Percentiles rank a stretch among this genome's conserved stretches.
These are phyloP conservation scores for Morus bassanus DNA, from an alignment of 2,797 vertebrate species.

Conservation along the genomic window DNA sequence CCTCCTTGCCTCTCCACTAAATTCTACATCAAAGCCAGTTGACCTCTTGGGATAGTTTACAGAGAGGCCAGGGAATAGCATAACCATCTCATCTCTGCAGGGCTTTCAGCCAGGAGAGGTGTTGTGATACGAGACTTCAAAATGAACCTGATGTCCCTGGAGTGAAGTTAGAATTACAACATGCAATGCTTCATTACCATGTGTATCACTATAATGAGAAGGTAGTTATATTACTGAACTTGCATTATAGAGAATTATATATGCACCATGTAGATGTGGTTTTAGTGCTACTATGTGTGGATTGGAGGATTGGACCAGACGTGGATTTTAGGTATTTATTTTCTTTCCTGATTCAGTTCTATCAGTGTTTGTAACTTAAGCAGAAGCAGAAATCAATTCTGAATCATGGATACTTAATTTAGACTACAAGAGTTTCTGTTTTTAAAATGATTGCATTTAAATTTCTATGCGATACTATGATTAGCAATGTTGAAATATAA, in stretches of 20 bases:
- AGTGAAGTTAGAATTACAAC: constrained; percentile 22
- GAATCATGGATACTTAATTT: constrained; percentile 18
- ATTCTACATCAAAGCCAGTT: constrained; percentile 28
- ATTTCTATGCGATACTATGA: background rate
- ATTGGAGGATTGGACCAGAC: background rate
- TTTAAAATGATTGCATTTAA: background rate
- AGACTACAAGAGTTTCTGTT: background rate
- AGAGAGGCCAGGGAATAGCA: background rate
- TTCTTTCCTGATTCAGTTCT: background rate
- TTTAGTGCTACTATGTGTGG: background rate
- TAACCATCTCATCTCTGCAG: background rate
- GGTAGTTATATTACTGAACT: background rate
- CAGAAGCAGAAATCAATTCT: background rate
- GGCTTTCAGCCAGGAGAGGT: background rate
- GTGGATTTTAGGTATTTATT: background rate
- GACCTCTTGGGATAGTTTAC: constrained; percentile 9
- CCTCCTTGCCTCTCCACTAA: background rate
- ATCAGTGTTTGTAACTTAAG: background rate
- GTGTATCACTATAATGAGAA: constrained; percentile 44
- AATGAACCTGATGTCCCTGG: background rate
- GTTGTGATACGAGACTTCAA: background rate
- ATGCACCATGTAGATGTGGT: background rate
- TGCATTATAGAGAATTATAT: background rate
- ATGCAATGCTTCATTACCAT: constrained; percentile 49
- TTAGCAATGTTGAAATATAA: background rate